Conservation (phyloP, 2,888 invertebrate genomes). For the Aleiodes alternator region DNA sequence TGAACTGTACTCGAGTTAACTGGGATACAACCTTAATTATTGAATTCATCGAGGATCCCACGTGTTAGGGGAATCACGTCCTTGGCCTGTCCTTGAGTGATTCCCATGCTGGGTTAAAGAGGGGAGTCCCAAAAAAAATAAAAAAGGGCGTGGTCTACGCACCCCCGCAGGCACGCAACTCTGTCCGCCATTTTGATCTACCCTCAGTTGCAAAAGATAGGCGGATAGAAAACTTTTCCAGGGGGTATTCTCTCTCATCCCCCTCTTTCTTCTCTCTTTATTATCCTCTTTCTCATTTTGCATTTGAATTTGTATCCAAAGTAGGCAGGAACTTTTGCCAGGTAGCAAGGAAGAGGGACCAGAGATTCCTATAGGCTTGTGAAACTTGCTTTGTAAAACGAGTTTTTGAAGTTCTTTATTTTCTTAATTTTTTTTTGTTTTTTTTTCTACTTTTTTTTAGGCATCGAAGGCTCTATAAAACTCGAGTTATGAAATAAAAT, state of each 20-base stretch:
- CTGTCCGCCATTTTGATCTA: slow-evolving; percentile 67
- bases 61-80: slow-evolving; percentile 54
- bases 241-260: slow-evolving; percentile 7
- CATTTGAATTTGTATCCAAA: slow-evolving; percentile 32
- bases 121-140: not conserved
- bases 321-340: slow-evolving; percentile 26
- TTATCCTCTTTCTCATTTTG: not conserved
- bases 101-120: slow-evolving; percentile 34
- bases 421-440: too few relatives aligned
- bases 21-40: not conserved
- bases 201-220: slow-evolving; percentile 19
- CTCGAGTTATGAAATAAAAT: too few relatives aligned
- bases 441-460: too few relatives aligned
- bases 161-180: slow-evolving; percentile 64
- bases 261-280: not conserved
- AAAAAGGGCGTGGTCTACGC: slow-evolving; percentile 69
- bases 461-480: too few relatives aligned
- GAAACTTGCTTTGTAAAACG: slow-evolving; percentile 8
- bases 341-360: slow-evolving; percentile 9
- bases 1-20: too few relatives aligned
- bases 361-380: slow-evolving; percentile 26
- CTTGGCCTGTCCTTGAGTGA: slow-evolving; percentile 65
- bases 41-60: slow-evolving; percentile 23
- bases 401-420: slow-evolving; percentile 4
- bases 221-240: slow-evolving; percentile 24